phyloP scores from a whole-genome alignment of 2,797 vertebrate species.

The Phoeniculus purpureus region DNA sequence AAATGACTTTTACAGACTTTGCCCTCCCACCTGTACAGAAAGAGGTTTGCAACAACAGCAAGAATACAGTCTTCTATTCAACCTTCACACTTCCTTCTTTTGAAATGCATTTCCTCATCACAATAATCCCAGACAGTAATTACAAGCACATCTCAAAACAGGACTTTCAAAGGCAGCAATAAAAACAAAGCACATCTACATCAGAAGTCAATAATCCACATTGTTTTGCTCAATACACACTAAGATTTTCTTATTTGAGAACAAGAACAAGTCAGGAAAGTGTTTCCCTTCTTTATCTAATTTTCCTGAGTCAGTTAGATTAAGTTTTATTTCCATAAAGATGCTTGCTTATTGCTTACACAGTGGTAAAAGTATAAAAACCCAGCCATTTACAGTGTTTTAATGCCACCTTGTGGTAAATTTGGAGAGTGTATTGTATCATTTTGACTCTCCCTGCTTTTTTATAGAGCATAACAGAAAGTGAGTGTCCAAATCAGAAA shows the following conservation, averaged over 20 bases:
- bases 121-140: not conserved
- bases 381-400: not conserved
- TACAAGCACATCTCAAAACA: not conserved
- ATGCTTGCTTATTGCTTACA: not conserved
- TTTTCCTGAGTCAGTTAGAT: not conserved
- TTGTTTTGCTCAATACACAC: not conserved
- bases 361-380: not conserved
- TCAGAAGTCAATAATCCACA: not conserved
- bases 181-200: not conserved
- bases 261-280: not conserved
- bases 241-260: not conserved
- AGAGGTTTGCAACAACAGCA: not conserved
- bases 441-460: not conserved
- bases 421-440: rapidly evolving
- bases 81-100: not conserved
- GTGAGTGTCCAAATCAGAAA: not conserved
- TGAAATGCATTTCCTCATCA: not conserved
- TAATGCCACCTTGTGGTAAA: conserved; percentile 54
- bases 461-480: not conserved
- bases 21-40: not conserved
- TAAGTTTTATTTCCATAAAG: not conserved
- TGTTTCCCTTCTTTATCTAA: not conserved
- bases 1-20: not conserved
- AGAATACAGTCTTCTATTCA: not conserved
- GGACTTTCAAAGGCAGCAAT: not conserved